Percentiles rank a stretch among this genome's conserved stretches.
Conservation (phyloP, 2,113 vertebrate species). For the Motacilla alba region DNA sequence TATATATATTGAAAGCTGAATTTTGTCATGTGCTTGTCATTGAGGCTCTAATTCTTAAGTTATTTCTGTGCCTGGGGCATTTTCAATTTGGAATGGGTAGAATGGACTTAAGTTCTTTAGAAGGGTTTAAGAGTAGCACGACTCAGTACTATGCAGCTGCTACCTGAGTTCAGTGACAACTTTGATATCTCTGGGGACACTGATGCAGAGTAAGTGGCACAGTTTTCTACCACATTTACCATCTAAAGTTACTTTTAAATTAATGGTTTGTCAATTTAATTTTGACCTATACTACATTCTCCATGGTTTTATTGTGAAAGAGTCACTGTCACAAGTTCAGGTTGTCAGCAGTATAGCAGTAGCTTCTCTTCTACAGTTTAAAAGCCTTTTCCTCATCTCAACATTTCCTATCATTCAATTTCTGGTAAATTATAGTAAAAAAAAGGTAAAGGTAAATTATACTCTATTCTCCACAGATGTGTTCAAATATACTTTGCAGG, state of each 20-base stretch:
- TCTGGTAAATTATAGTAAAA: no score
- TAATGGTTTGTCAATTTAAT: background rate
- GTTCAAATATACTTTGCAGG: background rate
- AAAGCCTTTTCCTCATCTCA: background rate
- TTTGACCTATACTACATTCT: background rate
- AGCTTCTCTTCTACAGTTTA: background rate
- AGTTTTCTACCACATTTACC: background rate
- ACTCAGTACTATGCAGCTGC: background rate
- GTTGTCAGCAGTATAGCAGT: background rate
- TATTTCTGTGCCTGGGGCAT: background rate
- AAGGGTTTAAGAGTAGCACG: background rate
- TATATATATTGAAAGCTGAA: background rate
- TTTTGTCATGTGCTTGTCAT: background rate
- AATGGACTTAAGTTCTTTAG: background rate
- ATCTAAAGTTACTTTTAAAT: background rate
- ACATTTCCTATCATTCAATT: background rate
- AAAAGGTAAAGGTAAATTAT: background rate
- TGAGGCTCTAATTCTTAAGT: background rate
- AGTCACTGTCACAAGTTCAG: background rate
- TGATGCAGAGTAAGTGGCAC: background rate
- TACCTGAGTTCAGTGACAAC: background rate
- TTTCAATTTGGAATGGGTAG: background rate
- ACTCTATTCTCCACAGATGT: background rate
- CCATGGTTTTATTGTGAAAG: background rate
- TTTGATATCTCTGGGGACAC: fast-evolving